These are phyloP conservation scores for Synanthedon tipuliformis DNA, from an alignment of 2,888 invertebrate genomes.

Conservation along the genomic window DNA sequence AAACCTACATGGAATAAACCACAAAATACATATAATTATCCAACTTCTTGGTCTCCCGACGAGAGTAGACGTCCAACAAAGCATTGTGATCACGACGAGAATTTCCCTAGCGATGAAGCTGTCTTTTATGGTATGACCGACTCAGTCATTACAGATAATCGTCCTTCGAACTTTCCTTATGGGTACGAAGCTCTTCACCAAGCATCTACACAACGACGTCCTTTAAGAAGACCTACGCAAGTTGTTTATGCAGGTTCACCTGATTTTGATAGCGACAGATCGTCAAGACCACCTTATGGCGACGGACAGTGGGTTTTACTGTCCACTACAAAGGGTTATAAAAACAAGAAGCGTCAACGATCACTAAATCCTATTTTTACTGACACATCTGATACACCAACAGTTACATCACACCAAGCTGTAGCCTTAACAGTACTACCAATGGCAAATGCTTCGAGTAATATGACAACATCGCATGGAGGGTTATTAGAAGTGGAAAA, in stretches of 20 bases:
- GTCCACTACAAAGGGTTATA: conserved; percentile 82
- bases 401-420: conserved; percentile 61
- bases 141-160: conserved; percentile 56
- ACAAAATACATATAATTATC: conserved; percentile 28
- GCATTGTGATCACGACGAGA: conserved; percentile 48
- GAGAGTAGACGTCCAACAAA: conserved; percentile 51
- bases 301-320: conserved; percentile 83
- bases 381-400: conserved; percentile 30
- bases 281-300: conserved; percentile 72
- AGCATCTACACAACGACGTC: conserved; percentile 36
- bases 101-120: conserved; percentile 35
- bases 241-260: conserved; percentile 60
- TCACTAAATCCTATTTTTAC: conserved; percentile 34
- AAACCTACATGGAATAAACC: conserved; percentile 52
- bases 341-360: conserved; percentile 62
- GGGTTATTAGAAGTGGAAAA: conserved; percentile 81
- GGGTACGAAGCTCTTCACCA: conserved; percentile 58
- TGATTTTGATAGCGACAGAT: conserved; percentile 56
- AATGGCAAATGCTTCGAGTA: conserved; percentile 71
- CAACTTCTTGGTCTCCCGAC: conserved; percentile 49
- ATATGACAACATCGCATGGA: conserved; percentile 78
- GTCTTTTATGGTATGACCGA: conserved; percentile 54
- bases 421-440: conserved; percentile 81
- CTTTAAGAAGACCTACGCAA: conserved; percentile 52
- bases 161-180: conserved; percentile 60